Conservation (phyloP, 1,140 invertebrate genomes). For the Papilio aristodemus region DNA sequence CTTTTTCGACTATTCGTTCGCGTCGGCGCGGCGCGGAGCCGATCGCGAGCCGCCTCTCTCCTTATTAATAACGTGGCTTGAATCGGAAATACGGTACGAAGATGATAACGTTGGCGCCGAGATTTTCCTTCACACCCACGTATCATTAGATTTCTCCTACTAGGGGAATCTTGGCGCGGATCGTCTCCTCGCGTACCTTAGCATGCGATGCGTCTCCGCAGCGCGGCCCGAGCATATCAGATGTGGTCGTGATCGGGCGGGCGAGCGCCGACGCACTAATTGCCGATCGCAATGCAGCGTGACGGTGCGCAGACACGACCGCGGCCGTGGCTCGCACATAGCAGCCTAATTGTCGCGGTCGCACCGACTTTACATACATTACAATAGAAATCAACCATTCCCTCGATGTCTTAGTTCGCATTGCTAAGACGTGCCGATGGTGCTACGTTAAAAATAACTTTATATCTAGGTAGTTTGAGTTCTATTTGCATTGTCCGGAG, state of each 20-base stretch:
- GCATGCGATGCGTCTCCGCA: conserved; percentile 43
- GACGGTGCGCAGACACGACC: conserved; percentile 53
- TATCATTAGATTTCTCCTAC: conserved; percentile 41
- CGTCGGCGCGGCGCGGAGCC: conserved; percentile 50
- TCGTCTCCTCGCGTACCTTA: conserved; percentile 40
- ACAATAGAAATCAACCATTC: conserved; percentile 66
- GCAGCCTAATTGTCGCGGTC: conserved; percentile 71
- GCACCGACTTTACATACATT: conserved; percentile 70
- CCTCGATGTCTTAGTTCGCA: conserved; percentile 55
- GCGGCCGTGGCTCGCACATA: conserved; percentile 50
- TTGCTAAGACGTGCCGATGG: conserved; percentile 44
- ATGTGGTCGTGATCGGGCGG: conserved; percentile 65
- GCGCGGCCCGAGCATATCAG: conserved; percentile 47
- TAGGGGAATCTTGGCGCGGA: conserved; percentile 29
- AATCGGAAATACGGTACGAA: conserved; percentile 52
- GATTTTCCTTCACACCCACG: conserved; percentile 41
- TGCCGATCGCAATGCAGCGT: conserved; percentile 54
- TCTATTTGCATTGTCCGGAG: conserved; percentile 28
- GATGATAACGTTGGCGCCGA: conserved; percentile 37
- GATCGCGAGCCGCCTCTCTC: conserved; percentile 56
- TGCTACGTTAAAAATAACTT: conserved; percentile 15
- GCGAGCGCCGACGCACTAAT: conserved; percentile 56
- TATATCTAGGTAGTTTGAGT: conserved; percentile 1
- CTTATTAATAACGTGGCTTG: conserved; percentile 73
- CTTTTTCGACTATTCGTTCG: conserved; percentile 74